These are phyloP conservation scores for Heteronetta atricapilla DNA, from an alignment of 2,113 vertebrate genomes.

Conservation along the genomic window DNA sequence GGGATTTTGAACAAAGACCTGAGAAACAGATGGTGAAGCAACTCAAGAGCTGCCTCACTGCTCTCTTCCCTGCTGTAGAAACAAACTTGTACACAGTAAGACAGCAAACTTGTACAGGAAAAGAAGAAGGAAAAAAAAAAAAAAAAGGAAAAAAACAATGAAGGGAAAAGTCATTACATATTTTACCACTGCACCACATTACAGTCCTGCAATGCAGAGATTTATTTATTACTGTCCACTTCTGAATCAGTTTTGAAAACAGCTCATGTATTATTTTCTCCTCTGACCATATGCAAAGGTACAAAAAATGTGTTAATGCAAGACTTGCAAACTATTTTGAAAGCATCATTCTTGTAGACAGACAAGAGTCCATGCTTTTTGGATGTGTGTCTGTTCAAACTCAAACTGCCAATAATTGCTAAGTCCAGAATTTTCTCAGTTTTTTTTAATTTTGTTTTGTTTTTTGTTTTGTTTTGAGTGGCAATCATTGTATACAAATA, in stretches of 20 bases:
- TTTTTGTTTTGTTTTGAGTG: background rate
- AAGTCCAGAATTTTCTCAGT: background rate
- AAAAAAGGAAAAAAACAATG: background rate
- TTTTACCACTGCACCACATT: background rate
- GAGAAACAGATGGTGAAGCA: background rate
- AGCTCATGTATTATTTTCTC: background rate
- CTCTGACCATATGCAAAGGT: background rate
- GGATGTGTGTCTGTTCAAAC: background rate
- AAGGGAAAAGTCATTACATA: background rate
- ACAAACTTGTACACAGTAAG: background rate
- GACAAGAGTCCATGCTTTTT: background rate
- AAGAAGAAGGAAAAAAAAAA: background rate
- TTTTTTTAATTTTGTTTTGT: background rate
- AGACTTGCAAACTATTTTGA: background rate
- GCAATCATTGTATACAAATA: background rate
- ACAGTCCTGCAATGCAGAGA: background rate
- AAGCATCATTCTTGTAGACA: background rate
- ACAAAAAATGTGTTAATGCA: background rate
- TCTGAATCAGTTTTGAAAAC: background rate
- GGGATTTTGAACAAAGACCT: background rate
- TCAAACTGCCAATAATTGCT: background rate
- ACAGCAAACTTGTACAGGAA: background rate
- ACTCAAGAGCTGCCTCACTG: background rate
- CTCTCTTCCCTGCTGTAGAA: background rate
- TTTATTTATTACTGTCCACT: background rate